Percentiles rank a stretch among this genome's conserved stretches.
Conservation (phyloP, 2,888 invertebrate genomes). For the Cylindroiulus punctatus region DNA sequence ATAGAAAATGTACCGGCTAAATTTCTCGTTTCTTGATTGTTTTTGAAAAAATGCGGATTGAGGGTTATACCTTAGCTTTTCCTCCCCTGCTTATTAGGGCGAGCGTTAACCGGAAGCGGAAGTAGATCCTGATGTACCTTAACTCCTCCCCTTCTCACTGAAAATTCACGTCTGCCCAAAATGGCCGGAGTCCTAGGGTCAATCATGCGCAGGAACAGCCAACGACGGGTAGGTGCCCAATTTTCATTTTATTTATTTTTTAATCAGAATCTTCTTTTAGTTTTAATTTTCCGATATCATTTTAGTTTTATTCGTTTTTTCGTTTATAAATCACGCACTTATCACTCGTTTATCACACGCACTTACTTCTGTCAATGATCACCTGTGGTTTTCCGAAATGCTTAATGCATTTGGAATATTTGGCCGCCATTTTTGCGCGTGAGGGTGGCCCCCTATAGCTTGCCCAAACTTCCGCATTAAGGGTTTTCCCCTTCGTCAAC, state of each 20-base stretch:
- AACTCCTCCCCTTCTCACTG: constrained; percentile 54
- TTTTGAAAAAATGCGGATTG: constrained; percentile 35
- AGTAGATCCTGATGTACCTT: constrained; percentile 47
- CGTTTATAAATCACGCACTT: neutral
- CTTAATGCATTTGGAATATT: neutral
- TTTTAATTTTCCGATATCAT: neutral
- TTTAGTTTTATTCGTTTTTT: constrained; percentile 8
- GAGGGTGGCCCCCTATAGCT: neutral
- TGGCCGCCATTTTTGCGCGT: neutral
- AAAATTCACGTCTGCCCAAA: constrained; percentile 49
- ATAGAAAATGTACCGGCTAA: constrained; percentile 45
- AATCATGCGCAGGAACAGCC: constrained; percentile 59
- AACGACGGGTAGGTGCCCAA: constrained; percentile 57
- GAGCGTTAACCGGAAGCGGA: constrained; percentile 50
- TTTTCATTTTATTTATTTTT: constrained; percentile 49
- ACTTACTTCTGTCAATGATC: neutral
- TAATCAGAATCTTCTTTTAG: neutral
- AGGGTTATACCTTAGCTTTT: constrained; percentile 51
- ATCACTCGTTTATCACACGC: constrained; percentile 30
- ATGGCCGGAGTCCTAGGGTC: constrained; percentile 59
- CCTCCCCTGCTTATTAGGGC: constrained; percentile 50
- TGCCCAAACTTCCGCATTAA: neutral
- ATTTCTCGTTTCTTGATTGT: neutral
- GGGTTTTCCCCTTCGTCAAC: no score
- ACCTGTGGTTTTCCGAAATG: neutral